Evolutionary conservation across 1,140 invertebrate genomes (phyloP).

Genomic region (Eueides isabella): DNA sequence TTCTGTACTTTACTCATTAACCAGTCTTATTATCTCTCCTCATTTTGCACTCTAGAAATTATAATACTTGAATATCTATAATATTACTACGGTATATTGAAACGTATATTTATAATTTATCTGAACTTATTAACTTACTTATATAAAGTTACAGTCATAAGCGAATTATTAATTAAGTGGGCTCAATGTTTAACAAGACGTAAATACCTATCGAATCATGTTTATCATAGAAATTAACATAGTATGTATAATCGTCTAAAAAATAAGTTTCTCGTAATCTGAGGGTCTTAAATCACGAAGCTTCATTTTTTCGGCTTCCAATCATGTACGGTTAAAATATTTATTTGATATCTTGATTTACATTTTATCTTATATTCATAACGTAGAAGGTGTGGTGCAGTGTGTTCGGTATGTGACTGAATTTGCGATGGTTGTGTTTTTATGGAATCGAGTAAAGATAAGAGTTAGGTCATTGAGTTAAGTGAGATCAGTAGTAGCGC

Average conservation of each 20-base stretch:
- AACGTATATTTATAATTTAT: too few relatives aligned
- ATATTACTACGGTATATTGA: too few relatives aligned
- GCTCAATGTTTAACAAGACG: slow-evolving; percentile 4
- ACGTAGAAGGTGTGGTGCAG: background rate
- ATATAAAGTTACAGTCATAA: background rate
- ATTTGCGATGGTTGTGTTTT: background rate
- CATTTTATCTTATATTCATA: background rate
- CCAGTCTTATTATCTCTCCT: too few relatives aligned
- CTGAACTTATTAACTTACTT: too few relatives aligned
- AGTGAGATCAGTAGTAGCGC: too few relatives aligned
- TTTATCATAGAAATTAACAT: slow-evolving; percentile 2
- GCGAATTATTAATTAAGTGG: background rate
- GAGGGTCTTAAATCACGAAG: slow-evolving; percentile 30
- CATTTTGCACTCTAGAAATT: too few relatives aligned
- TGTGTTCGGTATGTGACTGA: background rate
- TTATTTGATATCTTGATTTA: background rate
- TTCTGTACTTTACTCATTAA: too few relatives aligned
- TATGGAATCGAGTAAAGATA: too few relatives aligned
- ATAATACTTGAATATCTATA: too few relatives aligned
- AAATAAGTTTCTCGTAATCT: background rate
- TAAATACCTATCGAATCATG: slow-evolving; percentile 18
- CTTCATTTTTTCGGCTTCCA: slow-evolving; percentile 13
- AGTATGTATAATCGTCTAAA: background rate
- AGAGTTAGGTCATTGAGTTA: too few relatives aligned
- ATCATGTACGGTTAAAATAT: slow-evolving; percentile 6